Conservation (phyloP, 64 coral and sea anemone genomes). For the Montipora sp. region DNA sequence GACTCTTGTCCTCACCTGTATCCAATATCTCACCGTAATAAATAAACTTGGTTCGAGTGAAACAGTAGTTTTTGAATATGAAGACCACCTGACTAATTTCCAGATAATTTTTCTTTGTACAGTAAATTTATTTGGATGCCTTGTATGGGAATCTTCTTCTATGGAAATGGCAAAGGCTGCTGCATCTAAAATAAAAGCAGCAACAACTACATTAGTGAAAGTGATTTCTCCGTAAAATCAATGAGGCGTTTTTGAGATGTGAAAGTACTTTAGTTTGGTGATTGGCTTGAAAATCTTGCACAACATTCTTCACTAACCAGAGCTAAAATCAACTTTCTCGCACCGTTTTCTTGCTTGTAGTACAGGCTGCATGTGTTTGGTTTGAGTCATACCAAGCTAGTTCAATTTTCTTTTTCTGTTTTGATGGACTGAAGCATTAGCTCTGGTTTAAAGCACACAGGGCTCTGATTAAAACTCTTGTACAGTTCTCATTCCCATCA, state of each 20-base stretch:
- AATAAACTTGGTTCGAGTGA: not conserved
- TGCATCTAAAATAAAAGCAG: slow-evolving; percentile 43
- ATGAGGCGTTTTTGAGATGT: no score
- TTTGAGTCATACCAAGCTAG: no score
- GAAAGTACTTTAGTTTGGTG: no score
- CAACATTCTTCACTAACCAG: no score
- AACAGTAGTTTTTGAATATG: not conserved
- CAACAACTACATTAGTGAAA: not conserved
- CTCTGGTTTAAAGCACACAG: not conserved
- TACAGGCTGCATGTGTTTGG: no score
- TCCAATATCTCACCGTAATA: not conserved
- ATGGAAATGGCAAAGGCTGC: slow-evolving; percentile 60
- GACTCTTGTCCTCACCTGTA: not conserved
- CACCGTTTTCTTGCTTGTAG: no score
- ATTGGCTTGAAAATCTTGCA: no score
- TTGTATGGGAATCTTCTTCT: not conserved
- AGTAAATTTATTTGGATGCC: not conserved
- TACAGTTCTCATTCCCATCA: no score
- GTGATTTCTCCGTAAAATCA: no score
- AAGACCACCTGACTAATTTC: not conserved
- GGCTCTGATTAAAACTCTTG: not conserved
- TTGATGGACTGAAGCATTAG: not conserved
- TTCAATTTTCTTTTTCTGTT: not conserved
- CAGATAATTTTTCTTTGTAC: not conserved
- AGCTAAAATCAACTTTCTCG: no score